Evolutionary conservation across 2,797 vertebrate species (phyloP).

Genomic region (Zalophus californianus): DNA sequence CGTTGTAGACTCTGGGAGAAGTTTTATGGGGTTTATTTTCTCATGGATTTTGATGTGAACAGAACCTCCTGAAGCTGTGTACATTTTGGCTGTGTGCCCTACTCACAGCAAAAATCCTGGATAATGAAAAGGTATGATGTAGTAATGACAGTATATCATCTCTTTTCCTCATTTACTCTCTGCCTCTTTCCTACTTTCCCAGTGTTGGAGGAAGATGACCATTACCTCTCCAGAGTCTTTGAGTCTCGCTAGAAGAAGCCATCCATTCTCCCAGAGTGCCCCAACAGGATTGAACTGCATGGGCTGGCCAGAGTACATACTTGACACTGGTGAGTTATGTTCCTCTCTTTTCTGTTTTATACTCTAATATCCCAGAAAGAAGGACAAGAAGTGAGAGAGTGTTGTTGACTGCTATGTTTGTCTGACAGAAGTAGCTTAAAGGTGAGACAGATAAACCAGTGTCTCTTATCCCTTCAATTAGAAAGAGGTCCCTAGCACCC

Average conservation of each 20-base stretch:
- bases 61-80: neutral
- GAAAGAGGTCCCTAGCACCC: neutral
- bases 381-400: neutral
- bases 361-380: too few species aligned
- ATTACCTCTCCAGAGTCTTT: constrained; percentile 83
- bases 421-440: neutral
- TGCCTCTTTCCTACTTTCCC: constrained; percentile 56
- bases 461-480: neutral
- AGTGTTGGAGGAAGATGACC: constrained; percentile 86
- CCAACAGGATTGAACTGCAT: constrained; percentile 91
- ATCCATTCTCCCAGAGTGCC: constrained; percentile 93
- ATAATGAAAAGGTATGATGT: neutral
- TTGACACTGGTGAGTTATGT: constrained; percentile 88
- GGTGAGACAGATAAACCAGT: neutral
- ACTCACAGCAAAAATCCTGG: neutral
- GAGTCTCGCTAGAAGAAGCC: constrained; percentile 87
- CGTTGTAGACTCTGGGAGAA: neutral
- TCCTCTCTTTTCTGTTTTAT: neutral
- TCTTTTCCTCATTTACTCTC: constrained; percentile 7
- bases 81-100: neutral
- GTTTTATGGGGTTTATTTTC: neutral
- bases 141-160: neutral
- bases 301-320: constrained; percentile 87
- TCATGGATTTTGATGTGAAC: neutral
- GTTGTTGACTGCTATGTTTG: neutral